Evolutionary conservation across 2,888 invertebrate genomes (phyloP).

Genomic region (Strigamia maritima): DNA sequence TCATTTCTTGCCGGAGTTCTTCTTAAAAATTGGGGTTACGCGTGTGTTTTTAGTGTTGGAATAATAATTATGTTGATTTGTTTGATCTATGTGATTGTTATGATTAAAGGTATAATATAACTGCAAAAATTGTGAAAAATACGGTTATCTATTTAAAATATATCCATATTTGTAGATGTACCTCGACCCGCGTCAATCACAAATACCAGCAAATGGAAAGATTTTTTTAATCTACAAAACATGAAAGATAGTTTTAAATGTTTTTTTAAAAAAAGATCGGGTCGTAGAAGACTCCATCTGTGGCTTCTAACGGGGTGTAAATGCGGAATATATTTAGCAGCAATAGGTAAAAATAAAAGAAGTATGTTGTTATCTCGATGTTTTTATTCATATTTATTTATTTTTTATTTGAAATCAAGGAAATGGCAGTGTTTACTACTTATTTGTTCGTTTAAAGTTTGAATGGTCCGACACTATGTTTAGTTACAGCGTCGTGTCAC

Average conservation of each 20-base stretch:
- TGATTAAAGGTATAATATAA: conserved; percentile 36
- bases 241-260: background rate
- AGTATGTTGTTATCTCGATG: too few species aligned
- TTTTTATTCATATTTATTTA: too few species aligned
- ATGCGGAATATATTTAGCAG: background rate
- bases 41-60: background rate
- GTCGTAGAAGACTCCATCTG: background rate
- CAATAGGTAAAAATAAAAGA: background rate
- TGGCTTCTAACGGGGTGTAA: background rate
- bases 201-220: background rate
- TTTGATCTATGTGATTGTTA: background rate
- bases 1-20: conserved; percentile 29
- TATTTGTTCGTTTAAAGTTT: background rate
- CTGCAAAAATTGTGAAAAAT: too few species aligned
- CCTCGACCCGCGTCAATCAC: background rate
- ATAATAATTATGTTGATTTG: background rate
- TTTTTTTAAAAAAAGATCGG: background rate
- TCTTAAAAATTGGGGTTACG: background rate
- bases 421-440: conserved; percentile 13
- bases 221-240: background rate
- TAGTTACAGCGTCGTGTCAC: background rate
- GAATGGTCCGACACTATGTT: conserved; percentile 28
- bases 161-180: background rate
- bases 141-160: too few species aligned
- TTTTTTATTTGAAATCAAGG: too few species aligned